Evolutionary conservation across 1,140 invertebrate genomes (phyloP).

Genomic region (Ectropis grisescens): DNA sequence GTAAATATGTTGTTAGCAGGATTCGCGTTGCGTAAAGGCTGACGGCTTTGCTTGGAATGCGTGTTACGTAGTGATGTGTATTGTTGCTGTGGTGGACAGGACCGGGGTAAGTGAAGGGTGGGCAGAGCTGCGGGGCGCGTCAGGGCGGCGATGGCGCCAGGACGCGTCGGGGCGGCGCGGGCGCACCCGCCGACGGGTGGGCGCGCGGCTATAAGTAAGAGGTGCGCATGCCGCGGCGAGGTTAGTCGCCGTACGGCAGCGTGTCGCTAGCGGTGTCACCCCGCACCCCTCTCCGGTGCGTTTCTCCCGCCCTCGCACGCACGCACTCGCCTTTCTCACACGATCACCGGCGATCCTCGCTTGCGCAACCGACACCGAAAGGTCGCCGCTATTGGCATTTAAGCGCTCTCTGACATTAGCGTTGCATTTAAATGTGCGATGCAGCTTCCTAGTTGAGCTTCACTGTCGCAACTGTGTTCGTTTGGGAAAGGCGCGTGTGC

Average conservation of each 20-base stretch:
- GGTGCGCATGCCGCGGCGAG: constrained; percentile 50
- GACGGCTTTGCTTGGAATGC: no score
- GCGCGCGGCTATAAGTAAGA: constrained; percentile 60
- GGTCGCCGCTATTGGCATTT: constrained; percentile 66
- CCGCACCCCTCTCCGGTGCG: constrained; percentile 36
- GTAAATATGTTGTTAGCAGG: no score
- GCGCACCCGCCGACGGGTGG: constrained; percentile 18
- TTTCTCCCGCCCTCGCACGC: constrained; percentile 21
- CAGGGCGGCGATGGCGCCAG: constrained; percentile 16
- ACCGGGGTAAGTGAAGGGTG: not conserved
- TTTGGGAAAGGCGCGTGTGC: constrained; percentile 59
- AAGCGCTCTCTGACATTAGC: constrained; percentile 65
- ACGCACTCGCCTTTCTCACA: constrained; percentile 55
- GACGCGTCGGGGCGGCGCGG: constrained; percentile 14
- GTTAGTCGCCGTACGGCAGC: constrained; percentile 60
- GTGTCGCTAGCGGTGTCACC: constrained; percentile 46
- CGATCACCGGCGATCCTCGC: constrained; percentile 52
- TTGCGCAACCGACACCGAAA: constrained; percentile 63
- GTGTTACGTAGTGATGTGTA: no score
- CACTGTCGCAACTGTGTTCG: constrained; percentile 59
- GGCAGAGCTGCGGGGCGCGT: constrained; percentile 9
- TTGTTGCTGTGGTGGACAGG: no score
- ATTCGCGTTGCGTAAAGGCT: no score
- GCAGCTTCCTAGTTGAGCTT: constrained; percentile 61
- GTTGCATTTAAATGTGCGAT: constrained; percentile 65